Evolutionary conservation across 2,888 invertebrate genomes (phyloP).

Genomic region (Caenorhabditis macrosperma): DNA sequence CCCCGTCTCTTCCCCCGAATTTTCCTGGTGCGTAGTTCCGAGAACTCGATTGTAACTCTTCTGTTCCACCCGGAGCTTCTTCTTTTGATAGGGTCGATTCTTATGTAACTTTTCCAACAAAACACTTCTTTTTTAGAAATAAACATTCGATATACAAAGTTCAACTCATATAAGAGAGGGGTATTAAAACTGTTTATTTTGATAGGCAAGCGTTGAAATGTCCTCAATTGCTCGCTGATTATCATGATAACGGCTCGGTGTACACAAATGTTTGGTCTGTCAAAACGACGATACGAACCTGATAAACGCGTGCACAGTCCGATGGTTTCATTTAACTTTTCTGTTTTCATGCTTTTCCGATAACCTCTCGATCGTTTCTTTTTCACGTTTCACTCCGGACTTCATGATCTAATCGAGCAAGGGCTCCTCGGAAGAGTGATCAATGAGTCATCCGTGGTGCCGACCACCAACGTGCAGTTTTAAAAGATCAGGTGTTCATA

Average conservation of each 20-base stretch:
- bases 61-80: slow-evolving; percentile 28
- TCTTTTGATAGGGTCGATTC: slow-evolving; percentile 49
- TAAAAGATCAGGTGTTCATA: slow-evolving; percentile 48
- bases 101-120: slow-evolving; percentile 36
- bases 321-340: slow-evolving; percentile 6
- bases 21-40: slow-evolving; percentile 50
- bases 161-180: not conserved
- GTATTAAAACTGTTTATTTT: slow-evolving; percentile 37
- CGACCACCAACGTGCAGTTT: slow-evolving; percentile 13
- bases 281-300: slow-evolving; percentile 39
- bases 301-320: slow-evolving; percentile 37
- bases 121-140: slow-evolving; percentile 20
- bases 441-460: slow-evolving; percentile 11
- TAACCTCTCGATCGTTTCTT: not conserved
- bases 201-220: slow-evolving; percentile 19
- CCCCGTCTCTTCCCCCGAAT: not conserved
- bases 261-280: slow-evolving; percentile 48
- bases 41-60: slow-evolving; percentile 21
- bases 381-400: not conserved
- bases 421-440: too few species aligned
- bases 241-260: slow-evolving; percentile 23
- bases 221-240: slow-evolving; percentile 30
- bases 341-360: slow-evolving; percentile 3
- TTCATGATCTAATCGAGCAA: too few species aligned
- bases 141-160: slow-evolving; percentile 25